Conservation (phyloP, 1,140 invertebrate genomes). For the Drosophila funebris region DNA sequence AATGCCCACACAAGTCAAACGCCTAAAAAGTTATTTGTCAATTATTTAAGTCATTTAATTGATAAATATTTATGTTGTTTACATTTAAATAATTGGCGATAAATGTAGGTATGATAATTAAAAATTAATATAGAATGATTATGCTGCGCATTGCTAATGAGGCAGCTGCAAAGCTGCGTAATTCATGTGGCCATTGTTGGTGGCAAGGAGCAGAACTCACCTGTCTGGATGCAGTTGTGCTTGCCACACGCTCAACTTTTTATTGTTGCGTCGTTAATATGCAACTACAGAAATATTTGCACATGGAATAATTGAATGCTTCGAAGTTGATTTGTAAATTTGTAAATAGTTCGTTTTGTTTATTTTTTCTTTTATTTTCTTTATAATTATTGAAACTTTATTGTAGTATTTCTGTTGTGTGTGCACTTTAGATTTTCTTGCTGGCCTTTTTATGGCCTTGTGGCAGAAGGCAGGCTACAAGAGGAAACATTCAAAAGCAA, state of each 20-base stretch:
- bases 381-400: conserved; percentile 26
- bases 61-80: not conserved
- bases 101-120: conserved; percentile 23
- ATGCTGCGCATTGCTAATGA: not conserved
- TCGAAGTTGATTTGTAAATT: conserved; percentile 2
- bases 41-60: not conserved
- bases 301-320: conserved; percentile 15
- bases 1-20: not conserved
- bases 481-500: conserved; percentile 57
- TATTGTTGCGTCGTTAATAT: not conserved
- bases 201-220: not conserved
- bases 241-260: not conserved
- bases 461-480: conserved; percentile 26
- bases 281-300: no score
- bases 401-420: conserved; percentile 18
- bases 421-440: conserved; percentile 44
- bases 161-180: not conserved
- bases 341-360: not conserved
- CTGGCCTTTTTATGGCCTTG: conserved; percentile 30
- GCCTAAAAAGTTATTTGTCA: not conserved
- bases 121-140: not conserved
- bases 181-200: not conserved
- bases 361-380: conserved; percentile 14
- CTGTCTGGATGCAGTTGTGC: not conserved
- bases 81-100: not conserved